These are phyloP conservation scores for Ceratotherium simum DNA, from an alignment of 2,113 vertebrate species.

Conservation along the genomic window DNA sequence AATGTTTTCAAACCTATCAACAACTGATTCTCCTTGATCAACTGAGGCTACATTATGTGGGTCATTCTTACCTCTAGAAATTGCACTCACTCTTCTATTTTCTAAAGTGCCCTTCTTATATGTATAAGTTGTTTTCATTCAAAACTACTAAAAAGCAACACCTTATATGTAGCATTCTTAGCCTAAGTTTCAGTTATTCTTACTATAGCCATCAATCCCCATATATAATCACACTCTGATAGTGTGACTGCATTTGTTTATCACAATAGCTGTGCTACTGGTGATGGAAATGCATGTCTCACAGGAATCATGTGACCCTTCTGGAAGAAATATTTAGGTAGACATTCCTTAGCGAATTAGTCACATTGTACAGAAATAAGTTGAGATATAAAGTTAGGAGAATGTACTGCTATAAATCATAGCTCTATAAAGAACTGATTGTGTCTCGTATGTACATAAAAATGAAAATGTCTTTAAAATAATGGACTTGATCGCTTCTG, in stretches of 20 bases:
- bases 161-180: background rate
- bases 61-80: background rate
- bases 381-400: background rate
- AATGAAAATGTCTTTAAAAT: constrained; percentile 27
- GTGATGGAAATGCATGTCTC: background rate
- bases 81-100: background rate
- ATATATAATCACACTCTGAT: background rate
- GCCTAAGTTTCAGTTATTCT: background rate
- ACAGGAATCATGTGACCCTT: background rate
- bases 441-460: background rate
- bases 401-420: background rate
- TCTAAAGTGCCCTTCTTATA: background rate
- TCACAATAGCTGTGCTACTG: background rate
- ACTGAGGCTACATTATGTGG: background rate
- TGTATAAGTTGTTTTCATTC: constrained; percentile 4
- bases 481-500: background rate
- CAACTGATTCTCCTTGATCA: constrained; percentile 23
- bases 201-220: background rate
- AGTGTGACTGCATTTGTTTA: background rate
- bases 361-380: background rate
- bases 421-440: background rate
- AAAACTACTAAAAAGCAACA: background rate
- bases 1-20: constrained; percentile 15
- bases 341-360: background rate
- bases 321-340: background rate